Base-by-base conservation (phyloP, 2,888 invertebrate species). In the Himalopsyche anomala region DNA sequence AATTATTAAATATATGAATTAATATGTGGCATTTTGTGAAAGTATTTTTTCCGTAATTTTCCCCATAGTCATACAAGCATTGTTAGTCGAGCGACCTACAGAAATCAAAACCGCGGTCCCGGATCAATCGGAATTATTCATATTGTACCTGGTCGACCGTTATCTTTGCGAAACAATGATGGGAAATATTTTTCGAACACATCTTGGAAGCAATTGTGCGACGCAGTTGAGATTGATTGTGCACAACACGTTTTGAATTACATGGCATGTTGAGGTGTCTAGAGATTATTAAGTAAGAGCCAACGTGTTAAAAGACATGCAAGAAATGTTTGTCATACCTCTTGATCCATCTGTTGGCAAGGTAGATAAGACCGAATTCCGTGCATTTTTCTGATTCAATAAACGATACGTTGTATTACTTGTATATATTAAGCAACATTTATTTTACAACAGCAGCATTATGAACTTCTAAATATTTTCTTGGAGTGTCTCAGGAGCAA, bases 41-140 rank as follows among this genome's bases (percentile, higher is more conserved):
- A 74, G 4, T 38, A 36, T 74, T 5, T 74, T 38, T 12, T 36
- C 12, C 36, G 74, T 36, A 74, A 12, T 74, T 74, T 74, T 74
- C 36, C 36, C 74, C 74, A n/a, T 74, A 15, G 36, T 36, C 15
- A 15, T 45, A 45, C 45, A 45, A 45, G 45, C 45, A 45, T 45
- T 45, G 45, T 45, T 45, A 9, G 38, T 74, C 74, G 15, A 74
- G 74, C 74, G 74, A 74, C 74, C 74, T 74, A 74, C 74, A 74
- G 74, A 74, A 74, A 74, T 51, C 74, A 74, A 74, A 74, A 36
- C 74, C 19, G 74, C 74, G 74, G 74, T 74, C 74, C 74, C 74
- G 74, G 74, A 74, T 74, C 74, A 74, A 74, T 74, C 28, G 74
- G 38, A 74, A 74, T 74, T 74, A 74, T 74, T 74, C 74, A 74